Evolutionary conservation across 2,797 vertebrate genomes (phyloP).

Genomic region (Enteromius argenteus): DNA sequence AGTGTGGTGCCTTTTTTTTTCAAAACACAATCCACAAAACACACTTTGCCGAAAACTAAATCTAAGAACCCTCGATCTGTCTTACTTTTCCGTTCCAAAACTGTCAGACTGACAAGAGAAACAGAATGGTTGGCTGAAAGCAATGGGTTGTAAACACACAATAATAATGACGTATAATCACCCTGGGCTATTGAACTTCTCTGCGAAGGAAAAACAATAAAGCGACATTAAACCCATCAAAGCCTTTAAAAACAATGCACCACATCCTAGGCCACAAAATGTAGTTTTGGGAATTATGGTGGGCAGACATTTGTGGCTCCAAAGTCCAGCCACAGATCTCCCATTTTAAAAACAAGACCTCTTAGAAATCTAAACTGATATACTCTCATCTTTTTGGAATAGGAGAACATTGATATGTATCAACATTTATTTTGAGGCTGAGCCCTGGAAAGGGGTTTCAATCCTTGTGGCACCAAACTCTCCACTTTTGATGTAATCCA

Average conservation of each 20-base stretch:
- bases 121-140: conserved; percentile 67
- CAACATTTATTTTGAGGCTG: conserved; percentile 69
- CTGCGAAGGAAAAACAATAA: conserved; percentile 69
- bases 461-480: conserved; percentile 49
- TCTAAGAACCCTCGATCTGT: conserved; percentile 67
- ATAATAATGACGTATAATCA: conserved; percentile 25
- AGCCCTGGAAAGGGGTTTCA: conserved; percentile 68
- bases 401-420: conserved; percentile 81
- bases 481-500: conserved; percentile 48
- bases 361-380: conserved; percentile 71
- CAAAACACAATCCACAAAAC: conserved; percentile 65
- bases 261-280: conserved; percentile 74
- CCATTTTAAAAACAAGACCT: conserved; percentile 72
- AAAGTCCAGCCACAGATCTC: conserved; percentile 63
- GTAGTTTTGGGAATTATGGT: conserved; percentile 35
- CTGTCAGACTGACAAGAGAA: conserved; percentile 63
- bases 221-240: conserved; percentile 57
- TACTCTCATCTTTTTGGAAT: conserved; percentile 58
- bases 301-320: conserved; percentile 17
- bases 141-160: conserved; percentile 63
- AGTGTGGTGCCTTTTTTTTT: conserved; percentile 31
- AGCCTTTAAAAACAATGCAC: conserved; percentile 70
- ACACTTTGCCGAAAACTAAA: conserved; percentile 74
- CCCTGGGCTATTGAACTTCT: conserved; percentile 60
- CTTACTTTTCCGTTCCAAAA: conserved; percentile 59